Conservation (phyloP, 2,888 invertebrate species). For the Diarsia dahlii region DNA sequence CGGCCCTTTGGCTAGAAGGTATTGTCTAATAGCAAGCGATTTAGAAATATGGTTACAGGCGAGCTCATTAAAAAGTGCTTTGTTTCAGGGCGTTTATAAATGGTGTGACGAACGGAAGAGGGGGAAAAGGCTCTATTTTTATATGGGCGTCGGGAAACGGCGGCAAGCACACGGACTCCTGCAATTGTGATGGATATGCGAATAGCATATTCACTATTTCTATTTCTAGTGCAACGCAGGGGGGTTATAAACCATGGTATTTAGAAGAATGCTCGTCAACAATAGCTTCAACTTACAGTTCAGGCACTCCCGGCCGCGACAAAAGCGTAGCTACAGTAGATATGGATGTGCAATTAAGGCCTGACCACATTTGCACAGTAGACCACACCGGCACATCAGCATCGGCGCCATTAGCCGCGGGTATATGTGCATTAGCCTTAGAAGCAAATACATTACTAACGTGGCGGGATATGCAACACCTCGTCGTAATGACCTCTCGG, state of each 20-base stretch:
- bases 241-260: constrained; percentile 99
- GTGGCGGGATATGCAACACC: constrained; percentile 99
- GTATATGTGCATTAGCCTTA: constrained; percentile 97
- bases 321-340: constrained; percentile 97
- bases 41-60: constrained; percentile 68
- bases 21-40: constrained; percentile 77
- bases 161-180: constrained; percentile 98
- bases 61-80: constrained; percentile 84
- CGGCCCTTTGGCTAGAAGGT: constrained; percentile 95
- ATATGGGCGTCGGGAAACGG: constrained; percentile 99
- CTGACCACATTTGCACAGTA: constrained; percentile 97
- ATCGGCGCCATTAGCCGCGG: constrained; percentile 98
- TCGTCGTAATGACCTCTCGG: constrained; percentile 97
- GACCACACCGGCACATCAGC: constrained; percentile 98
- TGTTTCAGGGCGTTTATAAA: constrained; percentile 96
- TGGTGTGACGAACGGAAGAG: constrained; percentile 97
- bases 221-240: constrained; percentile 99
- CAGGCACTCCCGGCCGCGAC: constrained; percentile 97
- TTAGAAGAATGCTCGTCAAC: constrained; percentile 99
- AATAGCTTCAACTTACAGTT: constrained; percentile 99
- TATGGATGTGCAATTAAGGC: constrained; percentile 96
- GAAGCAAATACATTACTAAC: constrained; percentile 98
- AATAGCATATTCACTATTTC: constrained; percentile 99
- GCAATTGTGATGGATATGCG: constrained; percentile 99
- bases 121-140: constrained; percentile 98